Percentiles rank a stretch among this genome's conserved stretches.
These are phyloP conservation scores for Anomalospiza imberbis DNA, from an alignment of 2,797 vertebrate genomes.

Conservation along the genomic window DNA sequence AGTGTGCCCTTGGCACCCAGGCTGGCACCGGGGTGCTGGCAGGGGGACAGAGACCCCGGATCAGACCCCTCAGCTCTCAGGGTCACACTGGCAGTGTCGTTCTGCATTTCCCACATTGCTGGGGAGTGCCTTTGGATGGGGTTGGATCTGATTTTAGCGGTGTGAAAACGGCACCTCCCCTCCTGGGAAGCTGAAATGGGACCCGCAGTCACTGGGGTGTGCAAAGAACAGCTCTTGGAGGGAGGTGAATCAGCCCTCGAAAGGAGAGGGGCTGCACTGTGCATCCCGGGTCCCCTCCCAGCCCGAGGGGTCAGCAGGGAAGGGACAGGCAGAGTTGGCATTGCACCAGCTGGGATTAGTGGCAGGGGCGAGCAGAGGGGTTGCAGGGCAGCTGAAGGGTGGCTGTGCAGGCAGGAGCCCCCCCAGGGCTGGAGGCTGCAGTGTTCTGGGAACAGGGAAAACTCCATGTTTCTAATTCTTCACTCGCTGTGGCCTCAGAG, in stretches of 20 bases:
- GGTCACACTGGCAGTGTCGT: background rate
- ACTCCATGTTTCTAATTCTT: constrained; percentile 30
- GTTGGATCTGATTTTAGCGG: background rate
- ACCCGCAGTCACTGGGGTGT: fast-evolving
- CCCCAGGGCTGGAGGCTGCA: background rate
- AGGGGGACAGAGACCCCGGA: fast-evolving
- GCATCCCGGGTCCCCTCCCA: background rate
- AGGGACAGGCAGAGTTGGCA: background rate
- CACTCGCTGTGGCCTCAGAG: constrained; percentile 21
- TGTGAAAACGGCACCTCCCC: background rate
- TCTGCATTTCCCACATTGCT: background rate
- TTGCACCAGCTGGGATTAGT: background rate
- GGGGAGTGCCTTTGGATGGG: background rate
- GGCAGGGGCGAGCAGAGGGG: background rate
- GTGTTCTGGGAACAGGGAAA: constrained; percentile 1
- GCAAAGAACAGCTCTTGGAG: background rate
- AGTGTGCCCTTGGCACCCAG: background rate
- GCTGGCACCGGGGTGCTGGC: background rate
- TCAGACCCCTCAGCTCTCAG: background rate
- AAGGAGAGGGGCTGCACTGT: background rate
- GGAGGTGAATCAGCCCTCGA: background rate
- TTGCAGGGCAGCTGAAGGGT: background rate
- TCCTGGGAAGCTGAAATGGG: fast-evolving
- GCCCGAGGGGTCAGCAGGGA: background rate
- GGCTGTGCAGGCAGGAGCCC: background rate